Conservation (phyloP, 2,888 invertebrate species). For the Conops quadrifasciatus region DNA sequence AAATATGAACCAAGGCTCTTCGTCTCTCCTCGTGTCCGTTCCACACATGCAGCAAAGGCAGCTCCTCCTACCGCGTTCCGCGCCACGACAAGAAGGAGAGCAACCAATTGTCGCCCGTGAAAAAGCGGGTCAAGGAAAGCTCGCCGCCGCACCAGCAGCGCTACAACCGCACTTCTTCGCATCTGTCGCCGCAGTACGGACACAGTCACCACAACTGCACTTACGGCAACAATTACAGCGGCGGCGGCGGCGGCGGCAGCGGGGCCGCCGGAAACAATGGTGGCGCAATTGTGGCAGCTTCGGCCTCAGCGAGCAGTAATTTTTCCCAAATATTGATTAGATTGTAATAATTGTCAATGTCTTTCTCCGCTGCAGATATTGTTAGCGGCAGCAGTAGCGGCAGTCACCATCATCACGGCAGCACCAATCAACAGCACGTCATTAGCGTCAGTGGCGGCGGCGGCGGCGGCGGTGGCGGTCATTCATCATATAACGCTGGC, state of each 20-base stretch:
- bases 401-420: slow-evolving; percentile 51
- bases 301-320: slow-evolving; percentile 59
- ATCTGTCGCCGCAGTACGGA: slow-evolving; percentile 63
- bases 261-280: slow-evolving; percentile 46
- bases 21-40: slow-evolving; percentile 19
- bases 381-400: slow-evolving; percentile 50
- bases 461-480: slow-evolving; percentile 43
- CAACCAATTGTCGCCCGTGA: slow-evolving; percentile 93
- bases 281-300: slow-evolving; percentile 50
- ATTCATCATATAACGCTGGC: slow-evolving; percentile 46
- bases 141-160: slow-evolving; percentile 79
- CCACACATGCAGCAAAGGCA: slow-evolving; percentile 54
- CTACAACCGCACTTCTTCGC: slow-evolving; percentile 61
- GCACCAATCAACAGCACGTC: slow-evolving; percentile 54
- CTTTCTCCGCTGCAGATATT: slow-evolving; percentile 49
- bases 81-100: slow-evolving; percentile 81
- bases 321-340: slow-evolving; percentile 31
- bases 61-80: slow-evolving; percentile 65
- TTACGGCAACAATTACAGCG: slow-evolving; percentile 53
- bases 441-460: slow-evolving; percentile 45
- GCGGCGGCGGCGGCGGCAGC: slow-evolving; percentile 46
- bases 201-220: slow-evolving; percentile 64
- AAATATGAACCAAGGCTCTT: neutral
- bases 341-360: neutral
- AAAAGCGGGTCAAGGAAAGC: slow-evolving; percentile 96